Evolutionary conservation across 92 coral and sea anemone genomes (phyloP).

Genomic region (Meandrina meandrites): DNA sequence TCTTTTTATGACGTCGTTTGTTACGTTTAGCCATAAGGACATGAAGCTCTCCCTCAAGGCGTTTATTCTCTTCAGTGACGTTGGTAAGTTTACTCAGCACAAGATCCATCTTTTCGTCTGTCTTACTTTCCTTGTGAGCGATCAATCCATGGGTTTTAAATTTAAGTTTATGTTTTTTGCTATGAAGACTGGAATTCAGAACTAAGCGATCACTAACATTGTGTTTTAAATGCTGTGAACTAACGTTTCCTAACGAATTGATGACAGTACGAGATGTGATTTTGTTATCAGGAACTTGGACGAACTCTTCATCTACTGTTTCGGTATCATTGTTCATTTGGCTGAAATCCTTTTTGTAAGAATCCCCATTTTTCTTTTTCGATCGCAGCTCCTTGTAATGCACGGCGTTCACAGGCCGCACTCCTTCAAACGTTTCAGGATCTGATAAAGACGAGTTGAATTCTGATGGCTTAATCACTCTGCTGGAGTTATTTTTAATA

Average conservation of each 20-base stretch:
- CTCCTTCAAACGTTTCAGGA: slow-evolving; percentile 16
- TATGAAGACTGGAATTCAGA: background rate
- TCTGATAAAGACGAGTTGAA: slow-evolving; percentile 31
- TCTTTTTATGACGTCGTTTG: background rate
- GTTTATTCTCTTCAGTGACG: slow-evolving; percentile 66
- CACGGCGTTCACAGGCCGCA: slow-evolving; percentile 65
- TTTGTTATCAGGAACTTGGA: slow-evolving; percentile 12
- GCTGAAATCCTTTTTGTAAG: slow-evolving; percentile 8
- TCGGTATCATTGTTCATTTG: slow-evolving; percentile 21
- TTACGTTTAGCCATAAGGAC: slow-evolving; percentile 10
- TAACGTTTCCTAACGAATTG: background rate
- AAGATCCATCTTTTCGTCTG: slow-evolving; percentile 46
- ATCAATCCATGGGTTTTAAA: background rate
- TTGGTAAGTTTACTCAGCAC: slow-evolving; percentile 55
- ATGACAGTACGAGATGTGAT: slow-evolving; percentile 1
- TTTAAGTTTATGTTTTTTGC: background rate
- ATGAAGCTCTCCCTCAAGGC: slow-evolving; percentile 68
- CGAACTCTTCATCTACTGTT: slow-evolving; percentile 35
- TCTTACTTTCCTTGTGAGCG: slow-evolving; percentile 12
- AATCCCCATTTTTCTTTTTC: background rate
- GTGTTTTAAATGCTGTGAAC: background rate
- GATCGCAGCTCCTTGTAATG: slow-evolving; percentile 60
- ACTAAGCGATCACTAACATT: background rate
- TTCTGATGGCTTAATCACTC: slow-evolving; percentile 45
- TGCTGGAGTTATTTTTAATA: slow-evolving; percentile 61